A percentile compares a stretch with the other conserved stretches of the same genome.
Evolutionary conservation across 2,797 vertebrate species (phyloP).

Genomic region (Sylvilagus floridanus): DNA sequence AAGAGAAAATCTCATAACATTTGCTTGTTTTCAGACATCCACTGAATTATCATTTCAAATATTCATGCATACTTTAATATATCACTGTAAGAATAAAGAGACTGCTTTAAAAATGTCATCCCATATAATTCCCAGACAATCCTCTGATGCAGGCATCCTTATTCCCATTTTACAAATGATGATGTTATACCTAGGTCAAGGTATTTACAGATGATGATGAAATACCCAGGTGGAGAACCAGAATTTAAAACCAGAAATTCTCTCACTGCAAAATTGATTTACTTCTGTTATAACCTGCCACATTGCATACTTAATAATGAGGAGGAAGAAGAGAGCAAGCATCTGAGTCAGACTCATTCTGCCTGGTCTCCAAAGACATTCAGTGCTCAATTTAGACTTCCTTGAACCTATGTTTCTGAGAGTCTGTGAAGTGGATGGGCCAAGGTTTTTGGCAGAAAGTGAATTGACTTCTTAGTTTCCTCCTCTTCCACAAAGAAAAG

Average conservation of each 20-base stretch:
- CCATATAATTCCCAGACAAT: background rate
- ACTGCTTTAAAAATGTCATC: background rate
- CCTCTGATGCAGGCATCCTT: background rate
- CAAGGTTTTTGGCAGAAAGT: background rate
- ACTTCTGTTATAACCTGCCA: background rate
- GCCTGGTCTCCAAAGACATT: too few species aligned
- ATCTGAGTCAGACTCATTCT: background rate
- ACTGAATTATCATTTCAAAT: background rate
- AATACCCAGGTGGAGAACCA: background rate
- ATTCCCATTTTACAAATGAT: background rate
- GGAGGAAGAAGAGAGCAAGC: background rate
- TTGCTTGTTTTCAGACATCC: background rate
- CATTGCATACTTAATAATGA: background rate
- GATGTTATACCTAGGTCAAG: background rate
- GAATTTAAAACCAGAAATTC: background rate
- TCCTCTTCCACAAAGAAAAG: background rate
- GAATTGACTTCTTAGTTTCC: background rate
- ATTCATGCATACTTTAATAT: background rate
- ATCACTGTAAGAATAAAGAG: conserved; percentile 20
- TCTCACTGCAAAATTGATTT: background rate
- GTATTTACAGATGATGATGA: too few species aligned
- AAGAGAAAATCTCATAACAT: background rate
- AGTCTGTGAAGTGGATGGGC: background rate
- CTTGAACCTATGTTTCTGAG: background rate
- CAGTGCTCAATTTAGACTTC: background rate